phyloP scores from a whole-genome alignment of 2,888 invertebrate genomes.

The Drosophila paranaensis region DNA sequence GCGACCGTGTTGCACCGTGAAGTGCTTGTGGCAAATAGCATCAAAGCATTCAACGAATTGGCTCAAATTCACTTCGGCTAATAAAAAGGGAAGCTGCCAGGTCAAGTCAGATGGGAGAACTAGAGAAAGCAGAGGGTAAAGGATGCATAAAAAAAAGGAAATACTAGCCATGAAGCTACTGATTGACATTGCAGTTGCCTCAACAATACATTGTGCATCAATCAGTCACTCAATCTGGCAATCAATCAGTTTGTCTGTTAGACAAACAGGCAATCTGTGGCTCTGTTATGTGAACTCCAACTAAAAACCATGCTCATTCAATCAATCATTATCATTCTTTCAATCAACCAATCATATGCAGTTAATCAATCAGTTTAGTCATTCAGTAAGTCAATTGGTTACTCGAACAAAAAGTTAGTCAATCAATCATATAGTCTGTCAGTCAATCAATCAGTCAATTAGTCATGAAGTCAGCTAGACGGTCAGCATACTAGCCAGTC shows the following conservation, averaged over 20 bases:
- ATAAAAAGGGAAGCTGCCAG: slow-evolving; percentile 22
- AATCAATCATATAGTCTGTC: not conserved
- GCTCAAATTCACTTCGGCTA: slow-evolving; percentile 45
- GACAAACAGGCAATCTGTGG: no score
- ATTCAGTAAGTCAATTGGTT: no score
- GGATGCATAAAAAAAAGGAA: no score
- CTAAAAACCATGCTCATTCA: no score
- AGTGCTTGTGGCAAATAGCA: slow-evolving; percentile 43
- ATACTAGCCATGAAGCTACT: not conserved
- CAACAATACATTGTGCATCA: not conserved
- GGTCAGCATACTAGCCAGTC: not conserved
- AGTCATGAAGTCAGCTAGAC: not conserved
- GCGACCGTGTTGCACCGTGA: slow-evolving; percentile 1
- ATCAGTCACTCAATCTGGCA: not conserved
- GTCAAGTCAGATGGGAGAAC: slow-evolving; percentile 13
- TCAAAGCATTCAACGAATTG: slow-evolving; percentile 36
- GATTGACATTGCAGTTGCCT: not conserved
- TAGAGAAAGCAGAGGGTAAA: no score
- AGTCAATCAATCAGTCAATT: not conserved
- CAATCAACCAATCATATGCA: no score
- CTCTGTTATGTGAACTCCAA: no score
- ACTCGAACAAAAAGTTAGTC: no score
- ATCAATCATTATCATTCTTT: no score
- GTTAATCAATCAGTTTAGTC: no score
- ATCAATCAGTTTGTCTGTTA: not conserved